Evolutionary conservation across 2,888 invertebrate genomes (phyloP), one percentile per base, ranked within the genome.

Genomic region (Cerastis rubricosa): DNA sequence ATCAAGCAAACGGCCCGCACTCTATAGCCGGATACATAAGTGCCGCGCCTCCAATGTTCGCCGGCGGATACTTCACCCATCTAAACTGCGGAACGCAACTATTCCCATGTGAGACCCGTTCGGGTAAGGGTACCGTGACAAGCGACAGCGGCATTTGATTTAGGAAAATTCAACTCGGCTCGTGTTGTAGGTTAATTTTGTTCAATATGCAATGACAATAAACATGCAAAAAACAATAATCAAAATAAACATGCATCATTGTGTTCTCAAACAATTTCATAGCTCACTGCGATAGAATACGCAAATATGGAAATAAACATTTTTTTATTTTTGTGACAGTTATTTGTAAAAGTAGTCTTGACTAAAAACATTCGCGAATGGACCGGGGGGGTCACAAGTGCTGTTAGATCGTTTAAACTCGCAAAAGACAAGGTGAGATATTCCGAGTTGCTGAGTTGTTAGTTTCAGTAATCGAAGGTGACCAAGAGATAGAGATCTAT

Each of bases 31-130:
- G 69, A 57, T 57, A 54, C 83, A 45, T 65, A 75, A 78, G 63
- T 43, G 84, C 59, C 71, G 71, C 77, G 78, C 86, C 70, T 75
- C 87, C 86, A 85, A 84, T 83, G 84, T 82, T 79, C 74, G 80
- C 72, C 71, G 75, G 51, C 74, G 78, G 81, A 84, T 82, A 78
- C 79, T 81, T 85, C 84, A 79, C 77, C 84, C 87, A 85, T 88
- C 83, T 80, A 85, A 88, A 89, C 89, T 88, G 83, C 89, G 87
- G 85, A 86, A 88, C 88, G 74, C 79, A 85, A 87, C 89, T 89
- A 88, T 90, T 88, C 90, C 89, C 89, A 75, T 76, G 87, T 74
- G 90, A 81, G 76, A 71, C 59, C 78, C 71, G 29, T 29, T 54
- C 19, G 43, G 67, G 29, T 40, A 2, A 65, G 51, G 40, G 1